Conservation (phyloP, 2,797 vertebrate species). For the Buphagus erythrorhynchus region DNA sequence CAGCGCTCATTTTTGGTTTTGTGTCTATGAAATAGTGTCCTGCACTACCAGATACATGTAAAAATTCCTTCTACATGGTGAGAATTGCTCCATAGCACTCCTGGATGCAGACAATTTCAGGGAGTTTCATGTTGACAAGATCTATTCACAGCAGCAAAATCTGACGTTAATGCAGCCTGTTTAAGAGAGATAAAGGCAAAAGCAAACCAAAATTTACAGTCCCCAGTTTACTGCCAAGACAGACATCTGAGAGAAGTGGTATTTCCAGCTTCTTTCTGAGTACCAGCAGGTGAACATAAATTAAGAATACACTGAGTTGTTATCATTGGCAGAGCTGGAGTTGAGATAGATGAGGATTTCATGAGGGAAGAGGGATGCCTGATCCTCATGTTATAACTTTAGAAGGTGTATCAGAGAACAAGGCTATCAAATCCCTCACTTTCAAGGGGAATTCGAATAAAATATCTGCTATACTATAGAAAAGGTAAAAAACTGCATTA, state of each 20-base stretch:
- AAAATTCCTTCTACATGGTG: background rate
- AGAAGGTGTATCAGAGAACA: background rate
- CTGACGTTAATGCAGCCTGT: background rate
- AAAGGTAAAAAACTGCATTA: background rate
- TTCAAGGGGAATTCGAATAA: background rate
- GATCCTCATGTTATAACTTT: background rate
- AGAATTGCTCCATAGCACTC: slow-evolving; percentile 69
- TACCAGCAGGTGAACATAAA: background rate
- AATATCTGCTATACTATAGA: background rate
- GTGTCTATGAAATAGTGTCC: slow-evolving; percentile 6
- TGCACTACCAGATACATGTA: background rate
- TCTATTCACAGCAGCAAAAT: slow-evolving; percentile 39
- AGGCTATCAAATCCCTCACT: background rate
- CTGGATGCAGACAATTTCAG: slow-evolving; percentile 26
- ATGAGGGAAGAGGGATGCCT: background rate
- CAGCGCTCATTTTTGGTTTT: slow-evolving; percentile 53
- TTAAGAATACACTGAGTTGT: background rate
- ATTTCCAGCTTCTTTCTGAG: background rate
- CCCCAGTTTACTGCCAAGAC: background rate
- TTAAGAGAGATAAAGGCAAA: background rate
- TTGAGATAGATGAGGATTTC: background rate
- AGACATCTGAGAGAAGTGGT: background rate
- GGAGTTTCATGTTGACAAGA: slow-evolving; percentile 78
- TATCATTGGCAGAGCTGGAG: background rate
- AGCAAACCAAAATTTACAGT: background rate